Base-by-base conservation (phyloP, 2,888 invertebrate species). In the Flexamia atlantica region DNA sequence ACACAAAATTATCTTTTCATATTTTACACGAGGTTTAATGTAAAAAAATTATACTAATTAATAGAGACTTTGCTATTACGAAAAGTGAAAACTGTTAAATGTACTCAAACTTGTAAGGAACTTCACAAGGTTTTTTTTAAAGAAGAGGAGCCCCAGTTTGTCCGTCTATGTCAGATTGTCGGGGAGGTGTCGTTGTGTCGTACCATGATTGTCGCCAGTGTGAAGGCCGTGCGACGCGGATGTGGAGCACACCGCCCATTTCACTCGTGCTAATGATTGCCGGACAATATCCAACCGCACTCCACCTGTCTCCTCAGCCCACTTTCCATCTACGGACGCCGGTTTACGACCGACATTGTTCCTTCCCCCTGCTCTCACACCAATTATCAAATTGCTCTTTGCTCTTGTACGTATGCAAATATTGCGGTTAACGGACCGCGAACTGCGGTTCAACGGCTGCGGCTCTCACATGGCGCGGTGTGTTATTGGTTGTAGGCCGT, bases 301-400 rank as follows among this genome's bases (percentile, higher is more conserved):
- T 28, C 64, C 64, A 64, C 64, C 64, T 64, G 64, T 64, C 28
- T 50, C 50, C 50, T 57, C 25, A 57, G 57, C 57, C 64, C 64
- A 28, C 64, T 64, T 25, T 25, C 64, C 64, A 30, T 64, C 3
- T 64, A 64, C 28, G 64, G 64, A 64, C 64, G 64, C 12, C 28
- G 10, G 20, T 64, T 64, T 64, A 64, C 30, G 64, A 28, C 64
- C 14, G 28, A 64, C 64, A 64, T 64, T 64, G 64, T 64, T 57
- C 36, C n/a, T n/a, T 40, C 53, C 53, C 60, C 30, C 30, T 4
- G 28, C 64, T 64, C 64, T 64, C 64, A 64, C 64, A 64, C 64
- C 64, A 64, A 64, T 64, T 64, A 64, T 64, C 64, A 64, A 64
- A 64, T 64, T 12, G 20, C 64, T 64, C 64, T 25, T 3, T 57